A percentile compares a stretch with the other conserved stretches of the same genome.
Evolutionary conservation across 1,140 invertebrate genomes (phyloP).

Genomic region (Watersipora subatra): DNA sequence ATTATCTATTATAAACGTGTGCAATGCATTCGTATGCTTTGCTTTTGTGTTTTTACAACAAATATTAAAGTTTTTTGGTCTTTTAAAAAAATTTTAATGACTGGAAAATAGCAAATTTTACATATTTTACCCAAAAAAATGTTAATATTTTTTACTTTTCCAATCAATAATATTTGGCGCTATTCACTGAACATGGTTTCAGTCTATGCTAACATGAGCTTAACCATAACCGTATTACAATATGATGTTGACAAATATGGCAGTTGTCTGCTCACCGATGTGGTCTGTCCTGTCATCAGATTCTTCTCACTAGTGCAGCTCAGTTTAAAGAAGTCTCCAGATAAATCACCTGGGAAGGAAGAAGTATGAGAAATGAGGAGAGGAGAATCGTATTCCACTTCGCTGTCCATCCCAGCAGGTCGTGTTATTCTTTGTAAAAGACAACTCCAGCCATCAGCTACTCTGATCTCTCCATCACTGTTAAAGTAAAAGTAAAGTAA

Average conservation of each 20-base stretch:
- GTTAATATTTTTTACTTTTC: too few species aligned
- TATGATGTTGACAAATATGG: not conserved
- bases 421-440: not conserved
- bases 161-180: too few species aligned
- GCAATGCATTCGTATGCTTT: too few species aligned
- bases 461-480: not conserved
- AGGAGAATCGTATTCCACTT: not conserved
- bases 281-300: not conserved
- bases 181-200: too few species aligned
- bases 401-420: not conserved
- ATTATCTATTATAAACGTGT: too few species aligned
- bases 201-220: too few species aligned
- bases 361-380: not conserved
- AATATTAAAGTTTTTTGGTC: too few species aligned
- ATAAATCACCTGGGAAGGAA: not conserved
- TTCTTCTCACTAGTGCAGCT: not conserved
- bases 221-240: too few species aligned
- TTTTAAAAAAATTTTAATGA: too few species aligned
- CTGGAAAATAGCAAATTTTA: too few species aligned
- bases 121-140: too few species aligned
- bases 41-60: too few species aligned
- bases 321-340: not conserved
- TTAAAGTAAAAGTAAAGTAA: not conserved
- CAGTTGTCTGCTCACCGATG: not conserved
- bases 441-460: not conserved